Conservation (phyloP, 1,140 invertebrate genomes). For the Bathynomus jamesi region DNA sequence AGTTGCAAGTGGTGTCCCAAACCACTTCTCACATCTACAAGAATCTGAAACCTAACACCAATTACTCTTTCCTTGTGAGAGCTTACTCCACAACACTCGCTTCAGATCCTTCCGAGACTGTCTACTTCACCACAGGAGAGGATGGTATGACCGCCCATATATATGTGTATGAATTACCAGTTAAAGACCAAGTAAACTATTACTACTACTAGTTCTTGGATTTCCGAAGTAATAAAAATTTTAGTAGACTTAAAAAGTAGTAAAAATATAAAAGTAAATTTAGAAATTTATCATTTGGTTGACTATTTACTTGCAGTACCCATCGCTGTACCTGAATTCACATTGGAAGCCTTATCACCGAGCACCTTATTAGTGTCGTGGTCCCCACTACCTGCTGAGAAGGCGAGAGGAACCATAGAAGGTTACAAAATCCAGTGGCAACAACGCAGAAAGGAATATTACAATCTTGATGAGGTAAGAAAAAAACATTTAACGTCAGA, state of each 20-base stretch:
- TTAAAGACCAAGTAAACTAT: too few relatives aligned
- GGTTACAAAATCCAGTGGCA: constrained; percentile 58
- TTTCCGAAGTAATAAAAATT: too few relatives aligned
- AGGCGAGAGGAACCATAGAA: constrained; percentile 52
- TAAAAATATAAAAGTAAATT: too few relatives aligned
- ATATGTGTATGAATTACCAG: too few relatives aligned
- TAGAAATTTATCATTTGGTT: too few relatives aligned
- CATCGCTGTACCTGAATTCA: constrained; percentile 50
- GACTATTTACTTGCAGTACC: constrained; percentile 49
- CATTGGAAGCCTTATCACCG: constrained; percentile 47
- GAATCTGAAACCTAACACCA: constrained; percentile 55
- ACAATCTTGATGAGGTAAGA: constrained; percentile 46
- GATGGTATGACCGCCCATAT: too few relatives aligned
- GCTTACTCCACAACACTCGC: constrained; percentile 54
- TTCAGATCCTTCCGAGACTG: constrained; percentile 54
- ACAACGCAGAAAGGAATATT: constrained; percentile 46
- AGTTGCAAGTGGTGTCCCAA: constrained; percentile 51
- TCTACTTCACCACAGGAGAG: constrained; percentile 54
- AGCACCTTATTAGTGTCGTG: constrained; percentile 54
- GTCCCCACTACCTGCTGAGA: constrained; percentile 49
- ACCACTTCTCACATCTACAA: constrained; percentile 50
- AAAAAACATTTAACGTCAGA: too few relatives aligned
- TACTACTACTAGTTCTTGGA: too few relatives aligned
- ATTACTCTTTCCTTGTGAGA: constrained; percentile 59
- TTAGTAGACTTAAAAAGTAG: too few relatives aligned